Conservation (phyloP, 2,797 vertebrate genomes). For the Sparidentex hasta region DNA sequence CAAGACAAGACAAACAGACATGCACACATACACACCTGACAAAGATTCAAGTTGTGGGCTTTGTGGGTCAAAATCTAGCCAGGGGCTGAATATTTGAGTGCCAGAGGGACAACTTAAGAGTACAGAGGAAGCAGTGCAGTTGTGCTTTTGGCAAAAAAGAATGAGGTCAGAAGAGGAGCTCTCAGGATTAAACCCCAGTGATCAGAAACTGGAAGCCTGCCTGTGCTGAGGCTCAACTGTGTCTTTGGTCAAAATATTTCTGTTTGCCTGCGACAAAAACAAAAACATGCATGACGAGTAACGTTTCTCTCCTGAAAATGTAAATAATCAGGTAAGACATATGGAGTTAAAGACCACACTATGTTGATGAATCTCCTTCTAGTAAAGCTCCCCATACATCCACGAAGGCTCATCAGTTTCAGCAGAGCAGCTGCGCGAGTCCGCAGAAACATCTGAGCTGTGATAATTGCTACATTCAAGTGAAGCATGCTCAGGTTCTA, state of each 20-base stretch:
- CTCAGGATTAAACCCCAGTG: slow-evolving; percentile 21
- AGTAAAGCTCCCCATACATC: neutral
- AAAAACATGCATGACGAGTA: neutral
- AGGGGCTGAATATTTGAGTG: slow-evolving; percentile 4
- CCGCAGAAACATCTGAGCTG: slow-evolving; percentile 6
- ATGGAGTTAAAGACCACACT: neutral
- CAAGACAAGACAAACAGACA: slow-evolving; percentile 41
- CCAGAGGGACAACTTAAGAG: slow-evolving; percentile 18
- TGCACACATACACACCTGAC: slow-evolving; percentile 18
- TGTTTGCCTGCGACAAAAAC: neutral
- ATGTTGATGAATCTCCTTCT: neutral
- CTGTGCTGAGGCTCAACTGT: neutral
- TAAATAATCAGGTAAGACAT: neutral
- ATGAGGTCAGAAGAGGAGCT: slow-evolving; percentile 5
- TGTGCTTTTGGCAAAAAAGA: slow-evolving; percentile 7
- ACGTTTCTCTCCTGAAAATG: neutral
- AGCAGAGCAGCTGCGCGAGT: neutral
- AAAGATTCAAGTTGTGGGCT: slow-evolving; percentile 1
- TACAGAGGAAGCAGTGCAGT: neutral
- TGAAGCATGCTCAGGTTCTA: neutral
- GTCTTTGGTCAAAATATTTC: neutral
- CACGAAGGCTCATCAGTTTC: neutral
- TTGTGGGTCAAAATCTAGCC: slow-evolving; percentile 23
- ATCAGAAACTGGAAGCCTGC: neutral
- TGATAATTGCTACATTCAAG: slow-evolving; percentile 9